Conservation (phyloP, 2,888 invertebrate species). For the Ophonus ardosiacus region DNA sequence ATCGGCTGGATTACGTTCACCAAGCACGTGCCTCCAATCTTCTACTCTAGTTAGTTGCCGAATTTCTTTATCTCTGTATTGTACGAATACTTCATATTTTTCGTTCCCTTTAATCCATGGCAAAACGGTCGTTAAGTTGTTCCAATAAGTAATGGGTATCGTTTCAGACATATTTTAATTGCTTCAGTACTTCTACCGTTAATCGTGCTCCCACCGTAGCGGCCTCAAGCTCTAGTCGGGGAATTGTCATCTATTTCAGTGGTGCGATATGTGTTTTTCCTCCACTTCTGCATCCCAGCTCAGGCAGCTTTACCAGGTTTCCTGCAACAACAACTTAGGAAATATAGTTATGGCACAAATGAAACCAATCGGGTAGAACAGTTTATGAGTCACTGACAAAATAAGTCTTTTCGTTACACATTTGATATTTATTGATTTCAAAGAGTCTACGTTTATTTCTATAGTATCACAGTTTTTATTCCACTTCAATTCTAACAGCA, state of each 20-base stretch:
- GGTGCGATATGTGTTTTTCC: slow-evolving; percentile 67
- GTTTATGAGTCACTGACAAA: slow-evolving; percentile 64
- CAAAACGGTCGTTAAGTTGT: slow-evolving; percentile 68
- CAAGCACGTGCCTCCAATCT: slow-evolving; percentile 69
- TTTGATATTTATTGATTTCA: neutral
- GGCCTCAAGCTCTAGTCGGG: slow-evolving; percentile 70
- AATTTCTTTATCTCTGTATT: slow-evolving; percentile 69
- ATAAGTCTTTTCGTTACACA: slow-evolving; percentile 50
- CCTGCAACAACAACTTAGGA: slow-evolving; percentile 64
- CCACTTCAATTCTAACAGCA: slow-evolving; percentile 2
- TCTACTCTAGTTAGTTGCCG: slow-evolving; percentile 63
- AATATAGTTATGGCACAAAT: slow-evolving; percentile 64
- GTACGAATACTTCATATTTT: slow-evolving; percentile 68
- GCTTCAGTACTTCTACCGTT: neutral
- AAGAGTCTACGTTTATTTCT: neutral
- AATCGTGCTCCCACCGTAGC: slow-evolving; percentile 67
- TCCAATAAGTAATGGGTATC: slow-evolving; percentile 65
- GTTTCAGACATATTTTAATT: neutral
- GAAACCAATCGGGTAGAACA: slow-evolving; percentile 68
- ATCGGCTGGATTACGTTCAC: slow-evolving; percentile 69
- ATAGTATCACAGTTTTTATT: neutral
- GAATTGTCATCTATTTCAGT: slow-evolving; percentile 68
- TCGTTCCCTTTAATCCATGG: slow-evolving; percentile 67
- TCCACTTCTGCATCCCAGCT: slow-evolving; percentile 57
- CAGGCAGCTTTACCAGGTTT: slow-evolving; percentile 61